These are phyloP conservation scores for Lampropteryx suffumata DNA, from an alignment of 2,888 invertebrate genomes.

Conservation along the genomic window DNA sequence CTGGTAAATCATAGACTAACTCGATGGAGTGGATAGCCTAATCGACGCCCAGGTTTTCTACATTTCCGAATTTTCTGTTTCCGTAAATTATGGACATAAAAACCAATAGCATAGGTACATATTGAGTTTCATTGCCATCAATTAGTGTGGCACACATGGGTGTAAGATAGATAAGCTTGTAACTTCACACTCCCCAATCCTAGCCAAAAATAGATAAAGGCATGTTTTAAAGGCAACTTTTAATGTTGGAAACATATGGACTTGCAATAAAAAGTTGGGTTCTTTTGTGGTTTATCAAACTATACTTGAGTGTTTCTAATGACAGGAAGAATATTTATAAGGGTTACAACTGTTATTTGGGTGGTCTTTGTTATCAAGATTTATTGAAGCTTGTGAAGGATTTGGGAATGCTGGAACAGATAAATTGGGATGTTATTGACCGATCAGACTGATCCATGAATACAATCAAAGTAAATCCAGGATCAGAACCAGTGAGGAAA, in stretches of 20 bases:
- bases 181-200: slow-evolving; percentile 33
- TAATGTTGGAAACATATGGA: slow-evolving; percentile 40
- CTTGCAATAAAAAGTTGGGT: slow-evolving; percentile 41
- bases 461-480: too few relatives aligned
- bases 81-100: too few relatives aligned
- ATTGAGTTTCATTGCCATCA: slow-evolving; percentile 12
- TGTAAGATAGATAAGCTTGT: slow-evolving; percentile 28
- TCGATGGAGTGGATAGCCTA: too few relatives aligned
- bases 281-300: slow-evolving; percentile 45
- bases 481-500: too few relatives aligned
- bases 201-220: slow-evolving; percentile 28
- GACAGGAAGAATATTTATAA: slow-evolving; percentile 34
- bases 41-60: too few relatives aligned
- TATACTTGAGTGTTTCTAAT: slow-evolving; percentile 36
- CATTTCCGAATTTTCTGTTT: too few relatives aligned
- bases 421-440: too few relatives aligned
- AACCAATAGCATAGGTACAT: slow-evolving; percentile 6
- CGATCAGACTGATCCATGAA: too few relatives aligned
- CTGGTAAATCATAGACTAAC: too few relatives aligned
- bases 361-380: slow-evolving; percentile 24
- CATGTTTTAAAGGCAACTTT: slow-evolving; percentile 33
- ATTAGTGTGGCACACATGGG: slow-evolving; percentile 16
- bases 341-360: slow-evolving; percentile 20
- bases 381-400: slow-evolving; percentile 5
- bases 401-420: too few relatives aligned